Conservation (phyloP, 2,888 invertebrate genomes). For the Ormyrus rosae region DNA sequence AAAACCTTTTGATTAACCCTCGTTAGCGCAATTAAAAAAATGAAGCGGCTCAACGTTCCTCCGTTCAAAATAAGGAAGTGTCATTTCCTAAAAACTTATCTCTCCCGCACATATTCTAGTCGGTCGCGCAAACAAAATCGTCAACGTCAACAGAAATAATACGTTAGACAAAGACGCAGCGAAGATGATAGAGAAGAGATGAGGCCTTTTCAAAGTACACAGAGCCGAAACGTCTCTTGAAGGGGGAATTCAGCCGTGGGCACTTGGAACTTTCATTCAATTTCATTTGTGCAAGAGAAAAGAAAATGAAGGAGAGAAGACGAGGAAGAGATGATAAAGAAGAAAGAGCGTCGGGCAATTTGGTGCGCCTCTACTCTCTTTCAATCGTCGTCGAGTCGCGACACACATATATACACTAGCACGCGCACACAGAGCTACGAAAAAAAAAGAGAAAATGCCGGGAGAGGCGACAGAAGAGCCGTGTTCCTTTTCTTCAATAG, state of each 20-base stretch:
- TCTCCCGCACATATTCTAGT: too few relatives aligned
- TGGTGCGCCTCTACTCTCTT: conserved; percentile 4
- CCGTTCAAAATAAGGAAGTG: too few relatives aligned
- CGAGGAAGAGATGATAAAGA: background rate
- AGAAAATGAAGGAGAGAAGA: background rate
- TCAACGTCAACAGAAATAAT: background rate
- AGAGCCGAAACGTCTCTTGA: too few relatives aligned
- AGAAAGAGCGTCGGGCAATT: conserved; percentile 1
- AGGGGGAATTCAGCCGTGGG: too few relatives aligned
- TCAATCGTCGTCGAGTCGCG: background rate
- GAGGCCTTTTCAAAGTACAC: background rate
- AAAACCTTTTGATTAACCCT: too few relatives aligned
- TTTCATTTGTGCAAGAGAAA: conserved; percentile 3
- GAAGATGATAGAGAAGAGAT: background rate
- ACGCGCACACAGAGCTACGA: background rate
- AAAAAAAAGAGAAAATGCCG: background rate
- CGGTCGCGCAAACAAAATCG: too few relatives aligned
- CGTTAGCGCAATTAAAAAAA: too few relatives aligned
- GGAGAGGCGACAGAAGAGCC: background rate
- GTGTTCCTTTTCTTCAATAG: background rate
- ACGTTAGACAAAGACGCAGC: background rate
- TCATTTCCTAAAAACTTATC: too few relatives aligned
- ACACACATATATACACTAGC: too few relatives aligned
- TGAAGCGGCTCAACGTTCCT: too few relatives aligned
- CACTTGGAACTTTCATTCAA: conserved; percentile 3